These are phyloP conservation scores for Numenius arquata DNA, from an alignment of 2,113 vertebrate genomes.

Conservation along the genomic window DNA sequence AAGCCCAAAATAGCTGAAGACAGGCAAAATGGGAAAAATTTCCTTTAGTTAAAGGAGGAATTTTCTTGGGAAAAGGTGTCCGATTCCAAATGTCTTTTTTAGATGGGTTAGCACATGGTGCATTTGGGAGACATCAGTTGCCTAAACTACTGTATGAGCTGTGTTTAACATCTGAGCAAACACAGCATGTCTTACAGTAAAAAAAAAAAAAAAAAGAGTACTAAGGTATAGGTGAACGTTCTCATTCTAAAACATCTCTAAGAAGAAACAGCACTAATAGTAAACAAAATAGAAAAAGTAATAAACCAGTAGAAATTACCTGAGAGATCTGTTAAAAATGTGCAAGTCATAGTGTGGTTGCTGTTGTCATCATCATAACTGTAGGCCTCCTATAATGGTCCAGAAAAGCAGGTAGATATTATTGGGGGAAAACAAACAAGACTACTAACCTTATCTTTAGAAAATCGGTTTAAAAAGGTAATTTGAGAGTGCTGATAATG, in stretches of 20 bases:
- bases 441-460: background rate
- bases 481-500: background rate
- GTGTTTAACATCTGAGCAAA: background rate
- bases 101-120: background rate
- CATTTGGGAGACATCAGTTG: background rate
- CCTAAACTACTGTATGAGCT: background rate
- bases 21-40: background rate
- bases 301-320: background rate
- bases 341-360: background rate
- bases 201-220: background rate
- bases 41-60: background rate
- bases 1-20: background rate
- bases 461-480: background rate
- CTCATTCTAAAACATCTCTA: background rate
- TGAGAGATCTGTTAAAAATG: accelerated
- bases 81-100: background rate
- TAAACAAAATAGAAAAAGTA: background rate
- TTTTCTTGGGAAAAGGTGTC: background rate
- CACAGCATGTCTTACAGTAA: too few relatives aligned
- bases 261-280: background rate
- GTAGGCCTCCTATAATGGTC: background rate
- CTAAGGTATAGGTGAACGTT: background rate
- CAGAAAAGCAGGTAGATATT: background rate
- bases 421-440: background rate
- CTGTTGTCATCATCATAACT: background rate